Conservation (phyloP, 1,140 invertebrate genomes). For the Probaryconus sp. region DNA sequence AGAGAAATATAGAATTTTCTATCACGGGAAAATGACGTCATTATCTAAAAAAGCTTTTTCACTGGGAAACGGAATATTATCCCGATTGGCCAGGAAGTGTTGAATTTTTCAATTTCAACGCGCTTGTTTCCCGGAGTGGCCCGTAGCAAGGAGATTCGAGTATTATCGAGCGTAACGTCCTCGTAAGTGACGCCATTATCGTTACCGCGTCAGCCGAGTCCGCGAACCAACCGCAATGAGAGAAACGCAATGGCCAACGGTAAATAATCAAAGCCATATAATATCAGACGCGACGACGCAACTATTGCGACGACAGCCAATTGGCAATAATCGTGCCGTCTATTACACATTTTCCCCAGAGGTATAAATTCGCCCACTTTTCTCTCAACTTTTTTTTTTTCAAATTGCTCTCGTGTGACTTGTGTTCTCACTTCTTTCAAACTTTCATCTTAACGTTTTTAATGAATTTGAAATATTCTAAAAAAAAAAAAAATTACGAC, state of each 20-base stretch:
- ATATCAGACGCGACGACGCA: slow-evolving; percentile 39
- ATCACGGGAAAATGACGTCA: background rate
- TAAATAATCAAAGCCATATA: slow-evolving; percentile 57
- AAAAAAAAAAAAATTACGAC: too few relatives aligned
- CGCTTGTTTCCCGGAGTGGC: slow-evolving; percentile 23
- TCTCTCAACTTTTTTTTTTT: background rate
- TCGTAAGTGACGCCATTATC: slow-evolving; percentile 53
- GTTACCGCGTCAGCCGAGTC: slow-evolving; percentile 31
- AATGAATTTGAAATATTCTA: too few relatives aligned
- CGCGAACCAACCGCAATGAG: slow-evolving; percentile 45
- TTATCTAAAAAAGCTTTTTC: slow-evolving; percentile 15
- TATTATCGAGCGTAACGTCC: slow-evolving; percentile 48
- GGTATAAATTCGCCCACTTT: slow-evolving; percentile 19
- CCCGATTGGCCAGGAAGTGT: slow-evolving; percentile 22
- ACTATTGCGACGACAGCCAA: slow-evolving; percentile 44
- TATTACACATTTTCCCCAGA: slow-evolving; percentile 43
- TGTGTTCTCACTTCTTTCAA: too few relatives aligned
- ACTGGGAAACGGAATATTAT: slow-evolving; percentile 10
- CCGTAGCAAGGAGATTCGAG: slow-evolving; percentile 41
- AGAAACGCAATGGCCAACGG: slow-evolving; percentile 50
- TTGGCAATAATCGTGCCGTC: slow-evolving; percentile 52
- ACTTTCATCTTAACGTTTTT: too few relatives aligned
- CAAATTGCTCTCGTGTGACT: background rate
- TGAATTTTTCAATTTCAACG: slow-evolving; percentile 50
- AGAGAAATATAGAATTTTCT: too few relatives aligned